Evolutionary conservation across 2,797 vertebrate species (phyloP).

Genomic region (Enteromius fasciolatus): DNA sequence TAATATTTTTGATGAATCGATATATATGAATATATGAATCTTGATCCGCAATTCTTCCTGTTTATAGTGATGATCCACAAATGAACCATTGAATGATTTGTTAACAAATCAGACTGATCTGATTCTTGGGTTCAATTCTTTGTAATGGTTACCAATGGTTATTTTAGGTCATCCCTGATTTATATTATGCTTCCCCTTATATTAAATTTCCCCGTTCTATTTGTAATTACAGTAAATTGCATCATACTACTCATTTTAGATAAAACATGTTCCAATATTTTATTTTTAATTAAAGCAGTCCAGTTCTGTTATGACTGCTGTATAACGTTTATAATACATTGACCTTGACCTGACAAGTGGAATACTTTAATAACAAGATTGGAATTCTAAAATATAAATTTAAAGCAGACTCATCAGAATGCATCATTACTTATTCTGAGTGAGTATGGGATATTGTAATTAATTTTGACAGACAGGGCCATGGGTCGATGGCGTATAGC

Average conservation of each 20-base stretch:
- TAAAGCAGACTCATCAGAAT: not conserved
- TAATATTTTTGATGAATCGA: no score
- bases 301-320: not conserved
- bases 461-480: slow-evolving; percentile 1
- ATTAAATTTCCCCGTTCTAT: not conserved
- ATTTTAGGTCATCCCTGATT: not conserved
- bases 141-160: not conserved
- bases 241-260: not conserved
- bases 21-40: no score
- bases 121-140: not conserved
- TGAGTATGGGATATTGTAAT: slow-evolving; percentile 10
- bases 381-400: no score
- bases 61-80: not conserved
- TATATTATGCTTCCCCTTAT: not conserved
- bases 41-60: not conserved
- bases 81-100: not conserved
- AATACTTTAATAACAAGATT: not conserved
- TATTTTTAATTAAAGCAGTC: not conserved
- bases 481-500: not conserved
- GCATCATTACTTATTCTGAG: not conserved
- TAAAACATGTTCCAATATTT: not conserved
- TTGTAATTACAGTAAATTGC: not conserved
- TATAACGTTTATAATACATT: not conserved
- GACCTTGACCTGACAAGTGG: not conserved
- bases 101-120: not conserved